A percentile compares a stretch with the other conserved stretches of the same genome.
Conservation (phyloP, 2,113 vertebrate genomes). For the Austrofundulus limnaeus region DNA sequence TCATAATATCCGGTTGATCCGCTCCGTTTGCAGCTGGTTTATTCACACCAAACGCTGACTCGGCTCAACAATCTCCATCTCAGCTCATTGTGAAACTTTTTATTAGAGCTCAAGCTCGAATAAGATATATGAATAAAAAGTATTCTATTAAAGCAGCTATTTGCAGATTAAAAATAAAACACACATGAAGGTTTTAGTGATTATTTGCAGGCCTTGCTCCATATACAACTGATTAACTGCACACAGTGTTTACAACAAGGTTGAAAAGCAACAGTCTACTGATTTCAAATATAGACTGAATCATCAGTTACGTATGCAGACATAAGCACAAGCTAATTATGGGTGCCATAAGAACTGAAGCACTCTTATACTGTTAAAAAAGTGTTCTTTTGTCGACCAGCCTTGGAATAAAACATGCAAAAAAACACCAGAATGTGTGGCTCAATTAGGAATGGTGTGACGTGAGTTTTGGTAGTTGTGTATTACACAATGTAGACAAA, state of each 20-base stretch:
- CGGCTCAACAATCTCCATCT: conserved; percentile 9
- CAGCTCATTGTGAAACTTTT: conserved; percentile 15
- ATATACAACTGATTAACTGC: not conserved
- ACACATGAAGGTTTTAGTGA: not conserved
- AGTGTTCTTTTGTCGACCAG: too few relatives aligned
- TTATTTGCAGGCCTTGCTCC: too few relatives aligned
- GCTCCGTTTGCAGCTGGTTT: conserved; percentile 19
- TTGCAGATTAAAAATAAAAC: not conserved
- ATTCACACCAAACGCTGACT: conserved; percentile 34
- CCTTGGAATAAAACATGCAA: not conserved
- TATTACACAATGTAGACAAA: too few relatives aligned
- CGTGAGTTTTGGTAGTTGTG: too few relatives aligned
- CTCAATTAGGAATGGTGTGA: too few relatives aligned
- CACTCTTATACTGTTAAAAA: too few relatives aligned
- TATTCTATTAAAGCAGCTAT: not conserved
- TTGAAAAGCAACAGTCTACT: not conserved
- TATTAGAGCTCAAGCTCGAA: conserved; percentile 1
- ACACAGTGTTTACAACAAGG: not conserved
- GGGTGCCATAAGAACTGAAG: too few relatives aligned
- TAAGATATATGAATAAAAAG: conserved; percentile 9
- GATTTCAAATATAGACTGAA: too few relatives aligned
- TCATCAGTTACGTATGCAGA: too few relatives aligned
- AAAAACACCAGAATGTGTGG: too few relatives aligned
- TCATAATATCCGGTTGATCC: conserved; percentile 31
- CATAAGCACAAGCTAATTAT: too few relatives aligned